Evolutionary conservation across 2,888 invertebrate species (phyloP), one percentile per base, ranked within the genome.

Genomic region (Acanthopleura granulata): DNA sequence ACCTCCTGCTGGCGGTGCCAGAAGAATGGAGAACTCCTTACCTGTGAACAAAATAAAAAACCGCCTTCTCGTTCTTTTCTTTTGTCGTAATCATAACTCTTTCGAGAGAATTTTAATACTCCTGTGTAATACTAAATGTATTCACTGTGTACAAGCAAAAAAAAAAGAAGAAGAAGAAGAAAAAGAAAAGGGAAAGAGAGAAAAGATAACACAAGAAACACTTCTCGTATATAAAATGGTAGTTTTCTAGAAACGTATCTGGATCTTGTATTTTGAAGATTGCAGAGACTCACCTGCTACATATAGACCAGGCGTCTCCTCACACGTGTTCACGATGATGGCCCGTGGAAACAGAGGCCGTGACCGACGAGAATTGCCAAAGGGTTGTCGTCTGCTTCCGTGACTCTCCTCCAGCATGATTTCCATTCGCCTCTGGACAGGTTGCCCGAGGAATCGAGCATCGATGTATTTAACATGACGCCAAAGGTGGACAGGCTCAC

Each of bases 401-500:
- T 75, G 75, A 62, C 72, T 75, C 49, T 75, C 75, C 49, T 75
- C 75, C 14, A 75, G 18, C 1, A 49, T 22, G 9, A 75, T 66
- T 40, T 72, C 22, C 49, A 75, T 73, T 40, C 51, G 61, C n/a
- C 66, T 29, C n/a, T 72, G 49, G 27, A 51, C 22, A 11, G 73
- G 50, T 9, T 75, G 75, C 14, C 62, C 30, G 66, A 75, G 51
- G 49, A 75, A 75, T 27, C 62, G 62, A 40, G 72, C 51, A n/a
- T 73, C 72, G 0, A 75, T 18, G 49, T 51, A 73, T n/a, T 72
- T 72, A 11, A 75, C 30, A 40, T 73, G 72, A 0, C 72, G 62
- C 72, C 57, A 57, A 57, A 57, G 57, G 57, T 57, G 57, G 6
- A 57, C 57, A 4, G 57, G 57, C 22, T 57, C 57, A 22, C 22